phyloP scores from a whole-genome alignment of 2,113 vertebrate species.

The Heptranchias perlo region DNA sequence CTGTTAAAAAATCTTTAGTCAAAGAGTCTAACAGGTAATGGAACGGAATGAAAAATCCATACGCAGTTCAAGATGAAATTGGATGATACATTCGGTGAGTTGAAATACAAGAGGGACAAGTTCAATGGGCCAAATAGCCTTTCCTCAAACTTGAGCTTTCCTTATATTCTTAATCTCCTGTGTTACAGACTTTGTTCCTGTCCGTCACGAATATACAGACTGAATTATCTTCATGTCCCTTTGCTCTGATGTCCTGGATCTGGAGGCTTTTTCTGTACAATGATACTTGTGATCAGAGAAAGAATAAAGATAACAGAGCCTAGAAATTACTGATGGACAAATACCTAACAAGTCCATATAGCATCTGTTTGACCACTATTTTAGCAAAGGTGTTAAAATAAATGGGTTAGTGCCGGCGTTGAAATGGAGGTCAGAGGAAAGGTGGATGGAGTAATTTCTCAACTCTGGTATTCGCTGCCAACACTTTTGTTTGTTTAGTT shows the following conservation, averaged over 20 bases:
- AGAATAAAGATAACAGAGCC: neutral
- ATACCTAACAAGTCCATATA: neutral
- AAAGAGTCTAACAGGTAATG: neutral
- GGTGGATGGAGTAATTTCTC: neutral
- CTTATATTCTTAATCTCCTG: neutral
- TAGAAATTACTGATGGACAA: neutral
- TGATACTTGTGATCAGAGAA: neutral
- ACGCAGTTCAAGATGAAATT: neutral
- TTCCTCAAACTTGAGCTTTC: neutral
- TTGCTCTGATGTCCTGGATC: no score
- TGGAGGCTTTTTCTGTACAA: neutral
- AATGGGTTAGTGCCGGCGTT: neutral
- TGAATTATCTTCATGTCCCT: no score
- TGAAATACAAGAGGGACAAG: neutral
- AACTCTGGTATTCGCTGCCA: neutral
- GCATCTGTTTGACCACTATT: neutral
- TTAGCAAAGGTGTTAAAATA: neutral
- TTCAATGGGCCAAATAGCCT: neutral
- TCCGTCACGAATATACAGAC: no score
- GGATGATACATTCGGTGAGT: neutral
- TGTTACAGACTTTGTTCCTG: neutral
- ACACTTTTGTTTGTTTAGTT: constrained; percentile 2
- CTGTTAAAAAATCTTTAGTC: neutral
- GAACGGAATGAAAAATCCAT: neutral
- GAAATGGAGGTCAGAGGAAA: neutral